phyloP scores from a whole-genome alignment of 2,888 invertebrate species.

The Caenorhabditis drosophilae region DNA sequence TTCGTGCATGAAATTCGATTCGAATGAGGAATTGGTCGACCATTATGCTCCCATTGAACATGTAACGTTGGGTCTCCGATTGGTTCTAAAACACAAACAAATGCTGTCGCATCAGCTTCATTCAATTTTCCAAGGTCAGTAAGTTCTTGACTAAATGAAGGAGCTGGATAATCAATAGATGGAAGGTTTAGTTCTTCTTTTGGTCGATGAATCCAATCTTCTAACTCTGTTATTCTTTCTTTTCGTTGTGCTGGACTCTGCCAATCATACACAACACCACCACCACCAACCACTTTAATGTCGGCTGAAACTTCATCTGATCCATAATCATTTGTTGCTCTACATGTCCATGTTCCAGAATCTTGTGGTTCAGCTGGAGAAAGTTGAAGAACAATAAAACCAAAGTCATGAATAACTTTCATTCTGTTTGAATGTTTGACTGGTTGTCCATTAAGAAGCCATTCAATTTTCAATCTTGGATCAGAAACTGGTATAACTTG shows the following conservation, averaged over 20 bases:
- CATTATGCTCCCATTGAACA: slow-evolving; percentile 94
- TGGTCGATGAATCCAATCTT: slow-evolving; percentile 82
- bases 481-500: slow-evolving; percentile 90
- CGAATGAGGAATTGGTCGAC: slow-evolving; percentile 76
- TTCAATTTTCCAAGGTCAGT: slow-evolving; percentile 78
- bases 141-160: slow-evolving; percentile 87
- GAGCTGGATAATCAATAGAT: slow-evolving; percentile 73
- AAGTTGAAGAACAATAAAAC: slow-evolving; percentile 88
- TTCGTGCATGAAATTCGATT: slow-evolving; percentile 74
- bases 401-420: slow-evolving; percentile 83
- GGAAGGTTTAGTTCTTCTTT: slow-evolving; percentile 62
- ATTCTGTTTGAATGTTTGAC: slow-evolving; percentile 75
- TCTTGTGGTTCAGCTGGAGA: slow-evolving; percentile 87
- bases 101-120: slow-evolving; percentile 73
- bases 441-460: slow-evolving; percentile 82
- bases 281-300: slow-evolving; percentile 57
- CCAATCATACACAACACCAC: slow-evolving; percentile 67
- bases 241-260: slow-evolving; percentile 62
- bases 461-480: slow-evolving; percentile 73
- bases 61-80: slow-evolving; percentile 87
- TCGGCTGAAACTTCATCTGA: slow-evolving; percentile 78
- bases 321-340: slow-evolving; percentile 89
- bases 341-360: slow-evolving; percentile 84
- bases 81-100: slow-evolving; percentile 88
- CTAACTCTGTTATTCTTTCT: slow-evolving; percentile 88